A percentile compares a stretch with the other conserved stretches of the same genome.
phyloP scores from a whole-genome alignment of 2,113 vertebrate genomes.

The Epinephelus lanceolatus region DNA sequence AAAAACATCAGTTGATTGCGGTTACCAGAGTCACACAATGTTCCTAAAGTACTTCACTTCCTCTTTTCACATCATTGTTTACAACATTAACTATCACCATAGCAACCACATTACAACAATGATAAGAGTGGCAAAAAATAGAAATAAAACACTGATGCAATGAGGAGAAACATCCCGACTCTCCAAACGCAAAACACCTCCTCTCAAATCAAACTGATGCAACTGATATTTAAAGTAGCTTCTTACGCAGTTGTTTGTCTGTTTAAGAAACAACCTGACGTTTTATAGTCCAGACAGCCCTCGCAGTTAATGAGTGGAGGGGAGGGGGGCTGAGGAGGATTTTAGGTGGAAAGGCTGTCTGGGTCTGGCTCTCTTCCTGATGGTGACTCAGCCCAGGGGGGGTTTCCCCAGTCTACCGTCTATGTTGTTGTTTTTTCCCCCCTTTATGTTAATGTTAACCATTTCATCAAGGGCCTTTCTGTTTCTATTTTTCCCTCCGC shows the following conservation, averaged over 20 bases:
- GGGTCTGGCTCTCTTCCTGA: slow-evolving; percentile 75
- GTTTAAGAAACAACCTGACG: slow-evolving; percentile 15
- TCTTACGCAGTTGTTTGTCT: slow-evolving; percentile 3
- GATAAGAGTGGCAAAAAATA: not conserved
- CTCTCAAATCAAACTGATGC: not conserved
- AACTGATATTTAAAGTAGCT: not conserved
- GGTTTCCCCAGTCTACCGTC: slow-evolving; percentile 57
- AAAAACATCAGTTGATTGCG: not conserved
- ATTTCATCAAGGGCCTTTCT: slow-evolving; percentile 13
- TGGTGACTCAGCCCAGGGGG: slow-evolving; percentile 57
- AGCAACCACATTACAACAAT: slow-evolving; percentile 25
- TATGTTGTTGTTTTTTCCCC: slow-evolving; percentile 18
- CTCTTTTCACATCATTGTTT: slow-evolving; percentile 61
- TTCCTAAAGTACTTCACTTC: slow-evolving; percentile 47
- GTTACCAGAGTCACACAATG: slow-evolving; percentile 17
- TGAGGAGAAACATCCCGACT: not conserved
- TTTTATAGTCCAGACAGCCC: slow-evolving; percentile 47
- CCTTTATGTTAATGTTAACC: slow-evolving; percentile 28
- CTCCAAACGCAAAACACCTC: slow-evolving; percentile 1
- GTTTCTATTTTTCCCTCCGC: slow-evolving; percentile 21
- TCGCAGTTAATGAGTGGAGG: slow-evolving; percentile 44
- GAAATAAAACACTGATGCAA: not conserved
- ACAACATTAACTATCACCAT: slow-evolving; percentile 5
- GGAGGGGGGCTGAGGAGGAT: slow-evolving; percentile 5
- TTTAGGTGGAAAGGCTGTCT: slow-evolving; percentile 61